Evolutionary conservation across 2,113 vertebrate genomes (phyloP), one percentile per base, ranked within the genome.

Genomic region (Pelmatolapia mariae): DNA sequence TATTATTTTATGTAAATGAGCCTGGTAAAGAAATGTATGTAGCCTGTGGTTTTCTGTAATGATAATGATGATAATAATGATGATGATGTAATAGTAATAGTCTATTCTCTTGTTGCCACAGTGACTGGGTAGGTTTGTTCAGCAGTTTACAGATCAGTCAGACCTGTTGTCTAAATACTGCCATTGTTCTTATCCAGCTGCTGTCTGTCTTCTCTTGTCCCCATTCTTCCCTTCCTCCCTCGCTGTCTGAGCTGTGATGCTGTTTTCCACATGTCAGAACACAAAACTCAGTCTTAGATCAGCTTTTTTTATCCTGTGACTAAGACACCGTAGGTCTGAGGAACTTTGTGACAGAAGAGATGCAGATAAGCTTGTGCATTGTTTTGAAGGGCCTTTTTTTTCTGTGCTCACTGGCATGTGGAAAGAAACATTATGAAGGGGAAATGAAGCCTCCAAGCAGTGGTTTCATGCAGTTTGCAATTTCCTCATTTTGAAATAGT

Each of bases 391-490:
- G 15, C 22, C 26, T 11, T 54, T 38, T 36, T 89, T 4, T 66
- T 38, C 59, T 68, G 22, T 24, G 22, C 71, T 86, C 29, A 52
- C 54, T 86, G 52, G 29, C 66, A 87, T 31, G 7, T 68, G 82
- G 38, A 83, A 57, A 56, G 24, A 9, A 78, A 76, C n/a, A 36
- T 22, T 43, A 40, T 11, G n/a, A 61, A 87, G 43, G 47, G 93
- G 92, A 94, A 95, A 92, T 93, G 47, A 94, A 91, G 82, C 81
- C 88, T 91, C 54, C 26, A 29, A 89, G 86, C 90, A 5, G 26
- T 19, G 76, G 33, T 57, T 92, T 91, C 71, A 56, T 73, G 68
- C 68, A 31, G 16, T 90, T 91, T 86, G 71, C 89, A 91, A 89
- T 93, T 93, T 95, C 90, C 92, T 92, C 29, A 7, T 88, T 61